These are phyloP conservation scores for Synanthedon formicaeformis DNA, from an alignment of 2,888 invertebrate genomes.

Conservation along the genomic window DNA sequence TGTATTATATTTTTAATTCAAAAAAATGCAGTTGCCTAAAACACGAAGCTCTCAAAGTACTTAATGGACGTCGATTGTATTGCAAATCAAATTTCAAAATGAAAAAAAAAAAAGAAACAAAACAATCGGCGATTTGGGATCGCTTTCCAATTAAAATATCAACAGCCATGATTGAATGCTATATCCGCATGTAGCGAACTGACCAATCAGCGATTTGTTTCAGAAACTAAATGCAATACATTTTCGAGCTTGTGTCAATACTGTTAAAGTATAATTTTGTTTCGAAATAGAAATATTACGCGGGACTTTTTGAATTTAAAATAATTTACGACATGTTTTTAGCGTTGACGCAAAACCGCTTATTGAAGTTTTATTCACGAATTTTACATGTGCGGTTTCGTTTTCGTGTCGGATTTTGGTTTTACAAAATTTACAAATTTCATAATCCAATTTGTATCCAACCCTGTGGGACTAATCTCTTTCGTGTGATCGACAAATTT, in stretches of 20 bases:
- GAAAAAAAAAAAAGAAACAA: not conserved
- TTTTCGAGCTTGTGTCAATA: too few relatives aligned
- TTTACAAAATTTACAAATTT: too few relatives aligned
- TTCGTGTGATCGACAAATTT: too few relatives aligned
- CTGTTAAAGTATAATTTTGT: too few relatives aligned
- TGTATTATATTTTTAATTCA: too few relatives aligned
- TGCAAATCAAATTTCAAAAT: not conserved
- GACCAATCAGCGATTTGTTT: not conserved
- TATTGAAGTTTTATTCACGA: not conserved
- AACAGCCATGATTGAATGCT: not conserved
- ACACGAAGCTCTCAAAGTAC: not conserved
- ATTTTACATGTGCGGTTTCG: not conserved
- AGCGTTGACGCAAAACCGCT: not conserved
- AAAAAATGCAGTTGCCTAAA: too few relatives aligned
- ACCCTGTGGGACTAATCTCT: too few relatives aligned
- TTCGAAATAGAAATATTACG: too few relatives aligned
- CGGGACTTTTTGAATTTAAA: too few relatives aligned
- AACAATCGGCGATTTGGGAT: not conserved
- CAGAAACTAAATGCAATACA: too few relatives aligned
- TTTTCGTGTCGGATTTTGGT: not conserved
- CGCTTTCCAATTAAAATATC: not conserved
- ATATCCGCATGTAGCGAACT: not conserved
- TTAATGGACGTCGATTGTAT: not conserved
- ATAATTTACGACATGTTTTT: not conserved
- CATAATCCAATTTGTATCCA: too few relatives aligned